Base-by-base conservation (phyloP, 1,140 invertebrate genomes). In the Oscheius sp. region DNA sequence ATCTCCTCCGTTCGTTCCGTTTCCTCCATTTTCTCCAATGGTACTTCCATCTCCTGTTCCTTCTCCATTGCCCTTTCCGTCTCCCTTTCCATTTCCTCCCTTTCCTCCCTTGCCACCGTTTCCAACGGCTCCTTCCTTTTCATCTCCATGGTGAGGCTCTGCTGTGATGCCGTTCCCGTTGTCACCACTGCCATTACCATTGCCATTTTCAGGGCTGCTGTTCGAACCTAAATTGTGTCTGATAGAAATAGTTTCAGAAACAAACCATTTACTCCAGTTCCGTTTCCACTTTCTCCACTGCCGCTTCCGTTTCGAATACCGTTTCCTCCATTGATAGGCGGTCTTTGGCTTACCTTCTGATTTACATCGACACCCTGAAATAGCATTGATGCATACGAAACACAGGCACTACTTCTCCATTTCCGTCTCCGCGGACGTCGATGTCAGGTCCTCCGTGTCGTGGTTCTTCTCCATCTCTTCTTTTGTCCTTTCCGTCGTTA, bases 31-130 rank as follows among this genome's bases (percentile, higher is more conserved):
- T 62, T 28, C 23, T 13, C 45, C 62, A 34, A 20, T 73, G 32
- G 46, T 36, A 10, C 35, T 67, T 28, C 38, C 34, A 74, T 34
- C 52, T 42, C 31, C 26, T 28, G 66, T 35, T 67, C 58, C 34
- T 72, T 49, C 32, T 26, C 28, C 26, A 29, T 2, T 34, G 10
- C 38, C 62, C 15, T 69, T 62, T 62, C 18, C 20, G 29, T 75
- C n/a, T n/a, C n/a, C n/a, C n/a, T 55, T 23, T 55, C 49, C 49
- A 23, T 55, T 55, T 7, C 49, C 49, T 15, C 23, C 23, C 49
- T 55, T 55, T 55, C 38, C 70, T 68, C 75, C 35, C 13, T 35
- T 42, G 68, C 68, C 69, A 18, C 1, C 32, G 13, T 70, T 74
- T 18, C 29, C 68, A n/a, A n/a, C n/a, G n/a, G n/a, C n/a, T n/a